Base-by-base conservation (phyloP, 2,888 invertebrate species). In the Acholoe squamosa region DNA sequence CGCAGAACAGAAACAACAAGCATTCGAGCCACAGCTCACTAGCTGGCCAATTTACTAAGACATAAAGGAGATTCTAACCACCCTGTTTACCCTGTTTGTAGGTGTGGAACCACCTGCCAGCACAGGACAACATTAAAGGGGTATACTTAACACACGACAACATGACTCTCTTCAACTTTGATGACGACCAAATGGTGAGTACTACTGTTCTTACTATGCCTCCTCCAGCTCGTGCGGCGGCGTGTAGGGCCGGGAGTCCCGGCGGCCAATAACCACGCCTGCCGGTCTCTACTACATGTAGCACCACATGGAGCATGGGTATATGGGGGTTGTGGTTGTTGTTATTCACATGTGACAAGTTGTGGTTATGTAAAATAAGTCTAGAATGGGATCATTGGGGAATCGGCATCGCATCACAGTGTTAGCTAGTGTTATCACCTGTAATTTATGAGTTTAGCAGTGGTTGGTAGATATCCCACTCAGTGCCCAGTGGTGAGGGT, bases 101-200 rank as follows among this genome's bases (percentile, higher is more conserved):
- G 84, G 84, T 43, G 84, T 84, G 84, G 43, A 51, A 43, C 28
- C 14, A 84, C 84, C 43, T 84, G 84, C 1, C 84, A 1, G 33
- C 51, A n/a, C 28, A 84, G 22, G 28, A 51, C 84, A 3, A 84
- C 84, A 34, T 43, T 25, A 71, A 71, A 71, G 71, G 84, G n/a
- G 84, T 84, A 34, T 84, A 34, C 25, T 51, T n/a, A 28, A 77
- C 77, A n/a, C 34, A 33, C 43, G 51, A 43, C 84, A 43, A 3
- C 43, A 84, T 84, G 84, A 84, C 84, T n/a, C 84, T 84, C 10
- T 28, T 84, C 43, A 34, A 84, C 84, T 84, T 84, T 43, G 84
- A 84, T 43, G 84, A 84, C 84, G 84, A 84, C 43, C 84, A 84
- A 43, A 84, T 84, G 84, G 84, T 84, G 84, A 84, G 84, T 84